Percentiles rank a stretch among this genome's conserved stretches.
phyloP scores from a whole-genome alignment of 2,113 vertebrate genomes.

The Cacatua alba region DNA sequence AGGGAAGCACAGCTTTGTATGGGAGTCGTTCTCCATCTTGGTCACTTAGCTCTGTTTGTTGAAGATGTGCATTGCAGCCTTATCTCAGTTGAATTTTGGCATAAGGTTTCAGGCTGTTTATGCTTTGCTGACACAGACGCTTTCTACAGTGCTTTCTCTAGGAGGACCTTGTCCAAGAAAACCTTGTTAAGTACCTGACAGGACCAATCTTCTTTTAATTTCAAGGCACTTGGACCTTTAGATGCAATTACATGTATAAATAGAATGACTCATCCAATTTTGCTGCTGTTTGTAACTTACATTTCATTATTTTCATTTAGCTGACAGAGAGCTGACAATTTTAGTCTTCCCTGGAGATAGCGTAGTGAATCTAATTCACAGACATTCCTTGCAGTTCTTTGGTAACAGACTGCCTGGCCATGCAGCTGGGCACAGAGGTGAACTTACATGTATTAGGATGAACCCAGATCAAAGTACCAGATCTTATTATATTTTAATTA shows the following conservation, averaged over 20 bases:
- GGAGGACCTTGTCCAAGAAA: conserved; percentile 16
- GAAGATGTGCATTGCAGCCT: not conserved
- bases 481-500: conserved; percentile 21
- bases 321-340: conserved; percentile 44
- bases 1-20: not conserved
- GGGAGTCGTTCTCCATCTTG: not conserved
- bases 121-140: not conserved
- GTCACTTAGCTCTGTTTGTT: not conserved
- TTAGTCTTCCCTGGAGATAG: conserved; percentile 6
- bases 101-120: not conserved
- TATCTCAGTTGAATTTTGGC: not conserved
- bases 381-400: not conserved
- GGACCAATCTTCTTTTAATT: conserved; percentile 47
- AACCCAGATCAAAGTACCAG: not conserved
- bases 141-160: not conserved
- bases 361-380: conserved; percentile 33
- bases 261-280: conserved; percentile 37
- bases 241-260: conserved; percentile 42
- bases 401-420: not conserved
- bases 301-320: conserved; percentile 57
- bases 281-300: conserved; percentile 27
- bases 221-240: conserved; percentile 27
- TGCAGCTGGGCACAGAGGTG: not conserved
- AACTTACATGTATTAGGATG: not conserved
- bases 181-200: conserved; percentile 38